Evolutionary conservation across 2,113 vertebrate genomes (phyloP), one percentile per base, ranked within the genome.

Genomic region (Oryzias celebensis): DNA sequence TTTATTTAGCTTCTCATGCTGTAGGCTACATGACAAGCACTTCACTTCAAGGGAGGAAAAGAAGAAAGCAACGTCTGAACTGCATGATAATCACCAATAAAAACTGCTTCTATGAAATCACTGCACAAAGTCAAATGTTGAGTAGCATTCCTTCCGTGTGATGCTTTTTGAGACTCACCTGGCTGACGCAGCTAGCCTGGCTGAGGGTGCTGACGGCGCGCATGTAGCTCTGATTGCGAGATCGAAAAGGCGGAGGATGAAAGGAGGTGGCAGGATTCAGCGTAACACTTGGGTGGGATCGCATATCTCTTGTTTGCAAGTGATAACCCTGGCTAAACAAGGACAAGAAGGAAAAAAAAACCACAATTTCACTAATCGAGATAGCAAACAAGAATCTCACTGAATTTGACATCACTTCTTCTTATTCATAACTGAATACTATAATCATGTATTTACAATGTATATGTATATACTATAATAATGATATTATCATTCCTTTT

Each of bases 211-310:
- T 99, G 91, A 99, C 96, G 13, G 97, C 97, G 48, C 97, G 91
- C 96, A 99, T 98, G 93, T 99, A 99, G 93, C 97, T 99, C 94
- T 99, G 96, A 93, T 99, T 99, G 83, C 97, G 93, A 76, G 97
- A 99, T 74, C 97, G 97, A 87, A 96, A 98, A 80, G 96, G 98
- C 44, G 96, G 96, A 77, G 96, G 95, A 90, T 95, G 94, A 91
- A 95, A 96, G 90, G 91, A 92, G 85, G 92, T 90, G 60, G 94
- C 86, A 43, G 96, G 95, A 89, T 98, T 95, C 94, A 99, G 90
- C 84, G 93, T 93, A 86, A 96, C 95, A 84, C 92, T 93, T 63
- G 92, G 92, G 76, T 96, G 92, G 68, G 91, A 87, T 41, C 91
- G 93, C 93, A 96, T 92, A 69, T 97, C 96, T 82, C 94, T 95